These are phyloP conservation scores for Perizoma affinitatum DNA, from an alignment of 2,888 invertebrate genomes.

Conservation along the genomic window DNA sequence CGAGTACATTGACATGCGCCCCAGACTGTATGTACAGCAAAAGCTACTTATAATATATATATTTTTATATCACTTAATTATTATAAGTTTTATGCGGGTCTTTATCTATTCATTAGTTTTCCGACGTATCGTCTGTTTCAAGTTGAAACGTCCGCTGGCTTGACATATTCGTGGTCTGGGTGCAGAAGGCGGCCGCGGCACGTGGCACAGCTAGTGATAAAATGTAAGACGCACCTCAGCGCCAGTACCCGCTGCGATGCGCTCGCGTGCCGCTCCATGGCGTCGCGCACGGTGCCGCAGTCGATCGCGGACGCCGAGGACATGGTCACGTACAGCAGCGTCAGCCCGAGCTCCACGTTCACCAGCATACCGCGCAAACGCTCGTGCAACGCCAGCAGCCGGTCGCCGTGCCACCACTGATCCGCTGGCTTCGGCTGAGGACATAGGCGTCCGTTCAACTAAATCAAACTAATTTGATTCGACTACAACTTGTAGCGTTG, in stretches of 20 bases:
- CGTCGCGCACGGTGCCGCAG: conserved; percentile 66
- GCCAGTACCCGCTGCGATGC: conserved; percentile 51
- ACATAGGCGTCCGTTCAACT: background rate
- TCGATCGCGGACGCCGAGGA: conserved; percentile 82
- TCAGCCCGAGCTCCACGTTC: conserved; percentile 82
- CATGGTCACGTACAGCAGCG: conserved; percentile 85
- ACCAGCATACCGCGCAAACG: conserved; percentile 59
- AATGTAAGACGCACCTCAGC: too few species aligned
- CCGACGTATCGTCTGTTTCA: too few species aligned
- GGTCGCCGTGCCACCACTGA: conserved; percentile 48
- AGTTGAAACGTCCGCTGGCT: too few species aligned
- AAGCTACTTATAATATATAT: too few species aligned
- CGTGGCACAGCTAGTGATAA: too few species aligned
- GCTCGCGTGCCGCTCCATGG: conserved; percentile 66
- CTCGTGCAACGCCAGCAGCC: conserved; percentile 50
- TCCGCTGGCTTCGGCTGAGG: conserved; percentile 8
- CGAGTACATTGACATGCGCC: conserved; percentile 57
- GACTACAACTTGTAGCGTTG: too few species aligned
- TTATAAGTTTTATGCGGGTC: too few species aligned
- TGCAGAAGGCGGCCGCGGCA: too few species aligned
- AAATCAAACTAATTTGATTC: too few species aligned
- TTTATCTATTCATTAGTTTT: too few species aligned
- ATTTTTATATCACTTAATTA: too few species aligned
- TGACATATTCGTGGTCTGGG: too few species aligned
- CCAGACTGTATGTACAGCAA: conserved; percentile 50